A percentile compares a stretch with the other conserved stretches of the same genome.
Evolutionary conservation across 2,113 vertebrate species (phyloP).

Genomic region (Centropus unirufus): DNA sequence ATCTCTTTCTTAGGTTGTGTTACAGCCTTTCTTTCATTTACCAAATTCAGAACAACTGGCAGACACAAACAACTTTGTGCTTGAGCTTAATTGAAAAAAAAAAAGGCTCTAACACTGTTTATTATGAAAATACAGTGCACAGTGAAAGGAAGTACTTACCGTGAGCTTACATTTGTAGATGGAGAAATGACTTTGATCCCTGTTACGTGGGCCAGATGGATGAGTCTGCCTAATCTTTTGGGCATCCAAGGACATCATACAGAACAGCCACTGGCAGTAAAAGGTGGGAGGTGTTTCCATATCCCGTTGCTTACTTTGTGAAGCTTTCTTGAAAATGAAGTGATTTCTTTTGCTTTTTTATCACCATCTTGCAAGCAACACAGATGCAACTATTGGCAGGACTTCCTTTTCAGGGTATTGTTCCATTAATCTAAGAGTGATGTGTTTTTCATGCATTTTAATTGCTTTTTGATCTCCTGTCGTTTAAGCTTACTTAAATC

Average conservation of each 20-base stretch:
- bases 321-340: slow-evolving; percentile 58
- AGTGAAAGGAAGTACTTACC: slow-evolving; percentile 58
- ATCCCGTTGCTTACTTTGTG: slow-evolving; percentile 10
- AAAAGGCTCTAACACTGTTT: not conserved
- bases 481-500: not conserved
- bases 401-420: not conserved
- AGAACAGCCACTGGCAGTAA: not conserved
- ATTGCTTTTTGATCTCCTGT: not conserved
- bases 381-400: slow-evolving; percentile 6
- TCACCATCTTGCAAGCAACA: slow-evolving; percentile 41
- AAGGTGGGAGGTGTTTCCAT: slow-evolving; percentile 1
- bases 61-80: not conserved
- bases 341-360: slow-evolving; percentile 45
- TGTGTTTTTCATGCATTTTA: not conserved
- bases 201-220: not conserved
- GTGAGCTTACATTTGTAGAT: not conserved
- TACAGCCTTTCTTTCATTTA: not conserved
- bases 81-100: not conserved
- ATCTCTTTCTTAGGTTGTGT: not conserved
- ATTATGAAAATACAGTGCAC: not conserved
- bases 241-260: not conserved
- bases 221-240: not conserved
- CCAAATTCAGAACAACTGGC: not conserved
- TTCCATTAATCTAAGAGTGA: not conserved
- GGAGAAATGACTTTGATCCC: slow-evolving; percentile 1